A percentile compares a stretch with the other conserved stretches of the same genome.
These are phyloP conservation scores for Drosophila erecta DNA, from an alignment of 1,140 invertebrate genomes.

Conservation along the genomic window DNA sequence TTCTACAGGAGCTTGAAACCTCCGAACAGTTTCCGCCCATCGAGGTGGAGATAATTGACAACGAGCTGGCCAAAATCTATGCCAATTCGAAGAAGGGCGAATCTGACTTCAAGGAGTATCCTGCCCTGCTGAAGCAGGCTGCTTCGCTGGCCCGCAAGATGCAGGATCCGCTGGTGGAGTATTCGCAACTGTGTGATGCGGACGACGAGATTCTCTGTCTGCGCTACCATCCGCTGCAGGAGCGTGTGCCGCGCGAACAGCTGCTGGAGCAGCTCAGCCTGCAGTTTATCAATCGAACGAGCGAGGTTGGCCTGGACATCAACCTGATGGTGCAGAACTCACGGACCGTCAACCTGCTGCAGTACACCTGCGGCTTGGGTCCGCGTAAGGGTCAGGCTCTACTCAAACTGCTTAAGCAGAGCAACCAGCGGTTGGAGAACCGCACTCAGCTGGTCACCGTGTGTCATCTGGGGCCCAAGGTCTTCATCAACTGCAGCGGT, in stretches of 20 bases:
- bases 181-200: conserved; percentile 96
- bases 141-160: conserved; percentile 96
- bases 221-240: conserved; percentile 95
- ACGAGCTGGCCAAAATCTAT: conserved; percentile 95
- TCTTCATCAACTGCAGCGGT: conserved; percentile 99
- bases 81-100: conserved; percentile 95
- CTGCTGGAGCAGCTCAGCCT: conserved; percentile 93
- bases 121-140: conserved; percentile 93
- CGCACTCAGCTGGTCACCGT: conserved; percentile 97
- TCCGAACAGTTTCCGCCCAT: conserved; percentile 95
- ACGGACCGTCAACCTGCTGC: conserved; percentile 95
- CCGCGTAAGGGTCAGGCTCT: conserved; percentile 96
- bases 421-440: conserved; percentile 96
- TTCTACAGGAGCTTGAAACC: conserved; percentile 90
- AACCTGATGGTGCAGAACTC: conserved; percentile 95
- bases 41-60: conserved; percentile 96
- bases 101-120: conserved; percentile 96
- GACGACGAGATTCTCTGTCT: conserved; percentile 98
- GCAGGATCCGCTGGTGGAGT: conserved; percentile 98
- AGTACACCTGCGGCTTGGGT: conserved; percentile 99
- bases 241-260: conserved; percentile 94
- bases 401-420: conserved; percentile 96
- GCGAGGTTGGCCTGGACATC: conserved; percentile 99
- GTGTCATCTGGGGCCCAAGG: conserved; percentile 99
- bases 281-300: conserved; percentile 97